Evolutionary conservation across 2,888 invertebrate genomes (phyloP).

Genomic region (Trachelus iudaicus): DNA sequence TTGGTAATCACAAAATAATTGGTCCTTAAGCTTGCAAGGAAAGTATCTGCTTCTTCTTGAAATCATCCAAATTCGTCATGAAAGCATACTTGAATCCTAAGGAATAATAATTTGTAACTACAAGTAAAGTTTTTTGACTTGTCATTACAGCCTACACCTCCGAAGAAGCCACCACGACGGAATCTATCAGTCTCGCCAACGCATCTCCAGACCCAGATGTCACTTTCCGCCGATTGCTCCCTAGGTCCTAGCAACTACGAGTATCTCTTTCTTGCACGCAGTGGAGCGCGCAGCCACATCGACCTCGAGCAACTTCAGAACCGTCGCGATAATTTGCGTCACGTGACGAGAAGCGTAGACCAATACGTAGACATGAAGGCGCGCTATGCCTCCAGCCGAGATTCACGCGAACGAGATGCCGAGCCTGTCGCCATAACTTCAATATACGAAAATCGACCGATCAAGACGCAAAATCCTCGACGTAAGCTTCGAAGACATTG

Average conservation of each 20-base stretch:
- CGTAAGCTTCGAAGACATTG: slow-evolving; percentile 75
- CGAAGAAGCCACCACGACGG: slow-evolving; percentile 89
- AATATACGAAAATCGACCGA: slow-evolving; percentile 77
- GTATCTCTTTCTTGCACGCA: slow-evolving; percentile 73
- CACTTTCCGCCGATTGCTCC: slow-evolving; percentile 68
- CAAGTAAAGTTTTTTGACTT: background rate
- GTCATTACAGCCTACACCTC: slow-evolving; percentile 79
- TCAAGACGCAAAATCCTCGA: slow-evolving; percentile 79
- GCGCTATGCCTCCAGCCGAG: slow-evolving; percentile 66
- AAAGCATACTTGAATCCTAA: background rate
- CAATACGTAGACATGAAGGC: slow-evolving; percentile 83
- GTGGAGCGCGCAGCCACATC: slow-evolving; percentile 77
- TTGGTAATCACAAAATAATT: background rate
- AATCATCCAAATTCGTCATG: background rate
- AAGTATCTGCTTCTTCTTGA: background rate
- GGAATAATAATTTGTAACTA: background rate
- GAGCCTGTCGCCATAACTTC: slow-evolving; percentile 81
- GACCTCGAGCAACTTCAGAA: slow-evolving; percentile 75
- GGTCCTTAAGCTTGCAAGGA: background rate
- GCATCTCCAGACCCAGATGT: slow-evolving; percentile 73
- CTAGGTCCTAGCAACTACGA: slow-evolving; percentile 76
- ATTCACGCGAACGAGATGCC: slow-evolving; percentile 56
- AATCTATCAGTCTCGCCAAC: slow-evolving; percentile 89
- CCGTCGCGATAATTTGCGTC: slow-evolving; percentile 70
- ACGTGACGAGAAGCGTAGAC: slow-evolving; percentile 78